phyloP scores from a whole-genome alignment of 92 coral and sea anemone species.

The Zoanthus sociatus region DNA sequence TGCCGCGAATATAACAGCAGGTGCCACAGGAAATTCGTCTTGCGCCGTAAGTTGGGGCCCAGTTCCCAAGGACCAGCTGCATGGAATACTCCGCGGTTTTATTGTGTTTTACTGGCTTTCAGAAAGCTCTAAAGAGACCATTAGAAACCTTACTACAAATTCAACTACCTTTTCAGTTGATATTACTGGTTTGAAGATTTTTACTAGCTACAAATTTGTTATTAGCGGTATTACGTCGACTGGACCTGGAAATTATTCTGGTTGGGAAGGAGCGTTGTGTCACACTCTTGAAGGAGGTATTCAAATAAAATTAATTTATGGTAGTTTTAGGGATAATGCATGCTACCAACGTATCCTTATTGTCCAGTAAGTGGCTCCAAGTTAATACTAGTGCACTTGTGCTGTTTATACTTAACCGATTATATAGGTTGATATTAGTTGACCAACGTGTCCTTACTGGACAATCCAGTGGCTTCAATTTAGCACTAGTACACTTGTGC shows the following conservation, averaged over 20 bases:
- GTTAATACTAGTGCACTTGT: no score
- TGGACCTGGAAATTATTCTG: conserved; percentile 16
- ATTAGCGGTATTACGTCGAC: conserved; percentile 21
- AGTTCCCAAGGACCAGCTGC: conserved; percentile 9
- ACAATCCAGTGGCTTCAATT: no score
- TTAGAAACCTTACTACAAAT: conserved; percentile 8
- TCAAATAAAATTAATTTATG: background rate
- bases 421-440: no score
- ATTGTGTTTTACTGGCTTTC: conserved; percentile 24
- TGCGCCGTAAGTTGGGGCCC: conserved; percentile 21
- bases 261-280: conserved; percentile 22
- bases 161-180: conserved; percentile 5
- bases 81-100: conserved; percentile 6
- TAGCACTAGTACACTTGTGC: no score
- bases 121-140: background rate
- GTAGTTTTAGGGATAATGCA: no score
- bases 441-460: no score
- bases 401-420: no score
- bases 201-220: conserved; percentile 16
- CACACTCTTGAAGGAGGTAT: conserved; percentile 21
- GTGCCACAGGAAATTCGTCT: background rate
- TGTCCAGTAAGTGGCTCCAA: no score
- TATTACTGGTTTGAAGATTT: background rate
- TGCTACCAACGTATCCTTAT: no score
- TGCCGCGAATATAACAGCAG: conserved; percentile 12